Percentiles rank a stretch among this genome's conserved stretches.
These are phyloP conservation scores for Notoglanidium macrostoma DNA, from an alignment of 2,797 vertebrate genomes.

Conservation along the genomic window DNA sequence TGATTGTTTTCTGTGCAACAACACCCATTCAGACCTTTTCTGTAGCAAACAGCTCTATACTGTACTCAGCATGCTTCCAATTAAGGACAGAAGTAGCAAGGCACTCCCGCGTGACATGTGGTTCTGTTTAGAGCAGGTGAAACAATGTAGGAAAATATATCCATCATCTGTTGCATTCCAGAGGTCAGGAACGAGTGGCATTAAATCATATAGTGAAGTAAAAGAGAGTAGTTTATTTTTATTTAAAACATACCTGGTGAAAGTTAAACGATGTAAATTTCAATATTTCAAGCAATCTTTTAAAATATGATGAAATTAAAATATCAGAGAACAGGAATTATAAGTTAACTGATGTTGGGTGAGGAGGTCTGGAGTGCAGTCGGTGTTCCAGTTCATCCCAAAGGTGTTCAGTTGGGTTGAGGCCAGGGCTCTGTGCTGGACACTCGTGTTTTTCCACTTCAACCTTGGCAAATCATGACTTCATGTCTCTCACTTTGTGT, in stretches of 20 bases:
- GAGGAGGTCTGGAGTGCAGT: background rate
- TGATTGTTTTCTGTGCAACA: background rate
- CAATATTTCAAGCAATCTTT: background rate
- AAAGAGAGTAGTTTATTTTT: conserved; percentile 44
- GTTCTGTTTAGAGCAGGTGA: conserved; percentile 85
- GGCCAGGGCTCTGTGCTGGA: background rate
- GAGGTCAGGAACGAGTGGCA: conserved; percentile 69
- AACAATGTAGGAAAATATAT: conserved; percentile 85
- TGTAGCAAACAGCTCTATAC: conserved; percentile 25
- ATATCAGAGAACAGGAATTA: background rate
- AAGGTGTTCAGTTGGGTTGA: background rate
- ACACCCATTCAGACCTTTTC: conserved; percentile 12
- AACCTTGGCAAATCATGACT: background rate
- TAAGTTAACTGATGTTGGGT: background rate
- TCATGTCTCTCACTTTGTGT: background rate
- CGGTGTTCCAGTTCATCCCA: background rate
- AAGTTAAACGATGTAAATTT: background rate
- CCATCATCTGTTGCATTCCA: conserved; percentile 79
- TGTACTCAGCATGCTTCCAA: conserved; percentile 75
- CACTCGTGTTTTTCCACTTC: background rate
- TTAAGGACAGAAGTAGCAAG: conserved; percentile 72
- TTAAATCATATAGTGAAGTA: conserved; percentile 75
- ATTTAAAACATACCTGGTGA: background rate
- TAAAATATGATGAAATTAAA: background rate
- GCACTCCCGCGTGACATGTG: conserved; percentile 74